Conservation (phyloP, 2,888 invertebrate species). For the Drosophila lutescens region DNA sequence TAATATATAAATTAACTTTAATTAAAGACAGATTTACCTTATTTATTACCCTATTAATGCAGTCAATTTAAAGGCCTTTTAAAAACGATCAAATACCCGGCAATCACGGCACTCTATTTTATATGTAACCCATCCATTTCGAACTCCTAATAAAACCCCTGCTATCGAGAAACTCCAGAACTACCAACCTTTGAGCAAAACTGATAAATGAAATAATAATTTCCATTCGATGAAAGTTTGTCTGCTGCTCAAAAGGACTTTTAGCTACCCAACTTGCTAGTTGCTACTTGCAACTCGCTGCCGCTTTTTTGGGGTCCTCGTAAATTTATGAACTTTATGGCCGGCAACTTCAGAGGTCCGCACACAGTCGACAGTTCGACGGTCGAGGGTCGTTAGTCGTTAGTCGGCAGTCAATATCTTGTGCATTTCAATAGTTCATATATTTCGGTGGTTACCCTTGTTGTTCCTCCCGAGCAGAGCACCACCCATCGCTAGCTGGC, state of each 20-base stretch:
- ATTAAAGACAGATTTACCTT: background rate
- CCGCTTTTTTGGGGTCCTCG: conserved; percentile 15
- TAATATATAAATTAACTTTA: background rate
- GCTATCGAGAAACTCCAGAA: background rate
- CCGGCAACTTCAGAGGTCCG: conserved; percentile 27
- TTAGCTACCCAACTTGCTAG: conserved; percentile 16
- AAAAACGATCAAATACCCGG: background rate
- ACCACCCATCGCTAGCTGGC: background rate
- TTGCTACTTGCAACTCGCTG: conserved; percentile 21
- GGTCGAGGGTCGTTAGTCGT: conserved; percentile 32
- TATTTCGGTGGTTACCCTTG: conserved; percentile 44
- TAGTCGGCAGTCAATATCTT: conserved; percentile 54
- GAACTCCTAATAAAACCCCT: conserved; percentile 1
- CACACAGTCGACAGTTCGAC: conserved; percentile 18
- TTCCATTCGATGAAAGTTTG: conserved; percentile 47
- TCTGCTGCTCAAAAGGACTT: conserved; percentile 31
- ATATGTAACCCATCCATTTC: background rate
- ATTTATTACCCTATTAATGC: background rate
- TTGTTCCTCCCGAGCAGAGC: background rate
- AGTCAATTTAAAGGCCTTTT: no score
- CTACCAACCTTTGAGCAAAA: conserved; percentile 9
- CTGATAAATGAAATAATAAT: conserved; percentile 47
- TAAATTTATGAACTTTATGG: conserved; percentile 48
- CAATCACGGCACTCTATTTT: conserved; percentile 1
- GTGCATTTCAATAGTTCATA: conserved; percentile 59